A percentile compares a stretch with the other conserved stretches of the same genome.
Evolutionary conservation across 2,888 invertebrate species (phyloP).

Genomic region (Parnassius smintheus): DNA sequence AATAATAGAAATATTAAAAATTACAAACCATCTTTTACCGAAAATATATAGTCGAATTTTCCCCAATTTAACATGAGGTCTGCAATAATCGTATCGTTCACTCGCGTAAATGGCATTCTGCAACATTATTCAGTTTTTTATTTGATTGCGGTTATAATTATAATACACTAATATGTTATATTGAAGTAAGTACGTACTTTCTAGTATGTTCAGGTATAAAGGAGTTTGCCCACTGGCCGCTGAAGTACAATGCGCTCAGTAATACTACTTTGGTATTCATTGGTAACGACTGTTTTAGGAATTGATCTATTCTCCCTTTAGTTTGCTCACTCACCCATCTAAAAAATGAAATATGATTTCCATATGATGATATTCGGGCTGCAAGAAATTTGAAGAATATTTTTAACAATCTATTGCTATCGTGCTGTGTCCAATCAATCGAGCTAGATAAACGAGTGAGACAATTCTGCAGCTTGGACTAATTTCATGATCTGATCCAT

Average conservation of each 20-base stretch:
- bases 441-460: no score
- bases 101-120: constrained; percentile 79
- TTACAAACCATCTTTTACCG: constrained; percentile 51
- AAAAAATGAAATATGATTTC: constrained; percentile 34
- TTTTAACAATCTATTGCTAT: no score
- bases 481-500: no score
- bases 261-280: constrained; percentile 82
- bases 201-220: constrained; percentile 80
- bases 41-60: constrained; percentile 50
- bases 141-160: background rate
- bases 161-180: background rate
- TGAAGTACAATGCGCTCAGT: constrained; percentile 86
- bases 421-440: no score
- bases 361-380: background rate
- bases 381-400: no score
- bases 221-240: constrained; percentile 85
- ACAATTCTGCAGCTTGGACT: no score
- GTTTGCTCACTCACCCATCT: constrained; percentile 84
- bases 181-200: constrained; percentile 59
- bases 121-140: constrained; percentile 33
- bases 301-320: constrained; percentile 81
- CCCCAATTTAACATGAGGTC: constrained; percentile 85
- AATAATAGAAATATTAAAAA: background rate
- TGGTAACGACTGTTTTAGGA: constrained; percentile 78
- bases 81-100: constrained; percentile 59